phyloP scores from a whole-genome alignment of 2,888 invertebrate species.

The Tenthredo amoena region DNA sequence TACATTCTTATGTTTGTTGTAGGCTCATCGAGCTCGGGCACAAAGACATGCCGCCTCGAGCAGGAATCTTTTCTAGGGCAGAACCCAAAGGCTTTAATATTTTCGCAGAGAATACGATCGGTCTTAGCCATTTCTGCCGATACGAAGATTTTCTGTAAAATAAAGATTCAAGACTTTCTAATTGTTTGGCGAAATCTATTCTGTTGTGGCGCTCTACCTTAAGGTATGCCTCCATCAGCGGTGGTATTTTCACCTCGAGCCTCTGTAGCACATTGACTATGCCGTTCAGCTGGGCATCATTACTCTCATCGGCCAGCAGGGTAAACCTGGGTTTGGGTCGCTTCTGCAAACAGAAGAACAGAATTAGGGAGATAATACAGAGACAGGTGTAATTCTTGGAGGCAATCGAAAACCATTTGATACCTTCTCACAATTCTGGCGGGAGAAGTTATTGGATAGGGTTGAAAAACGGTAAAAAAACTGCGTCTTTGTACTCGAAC shows the following conservation, averaged over 20 bases:
- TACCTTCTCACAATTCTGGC: not conserved
- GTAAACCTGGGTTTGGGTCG: conserved; percentile 75
- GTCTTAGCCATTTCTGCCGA: conserved; percentile 29
- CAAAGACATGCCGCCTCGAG: conserved; percentile 81
- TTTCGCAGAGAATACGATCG: conserved; percentile 80
- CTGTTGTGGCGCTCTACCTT: not conserved
- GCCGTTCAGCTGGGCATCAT: conserved; percentile 82
- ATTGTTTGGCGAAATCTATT: not conserved
- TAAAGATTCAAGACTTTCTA: not conserved
- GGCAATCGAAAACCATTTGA: not conserved
- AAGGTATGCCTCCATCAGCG: conserved; percentile 74
- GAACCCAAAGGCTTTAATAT: conserved; percentile 83
- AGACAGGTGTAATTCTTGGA: not conserved
- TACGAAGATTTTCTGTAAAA: conserved; percentile 36
- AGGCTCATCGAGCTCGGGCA: conserved; percentile 80
- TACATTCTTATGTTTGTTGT: conserved; percentile 77
- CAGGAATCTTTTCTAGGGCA: conserved; percentile 83
- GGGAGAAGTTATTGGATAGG: conserved; percentile 81
- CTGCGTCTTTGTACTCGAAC: conserved; percentile 81
- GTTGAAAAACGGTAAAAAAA: conserved; percentile 87
- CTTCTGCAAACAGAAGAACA: conserved; percentile 59
- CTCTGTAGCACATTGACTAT: conserved; percentile 81
- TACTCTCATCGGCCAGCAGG: conserved; percentile 82
- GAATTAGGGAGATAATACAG: not conserved
- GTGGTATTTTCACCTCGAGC: conserved; percentile 70